Evolutionary conservation across 1,140 invertebrate species (phyloP).

Genomic region (Tetragnatha versicolor): DNA sequence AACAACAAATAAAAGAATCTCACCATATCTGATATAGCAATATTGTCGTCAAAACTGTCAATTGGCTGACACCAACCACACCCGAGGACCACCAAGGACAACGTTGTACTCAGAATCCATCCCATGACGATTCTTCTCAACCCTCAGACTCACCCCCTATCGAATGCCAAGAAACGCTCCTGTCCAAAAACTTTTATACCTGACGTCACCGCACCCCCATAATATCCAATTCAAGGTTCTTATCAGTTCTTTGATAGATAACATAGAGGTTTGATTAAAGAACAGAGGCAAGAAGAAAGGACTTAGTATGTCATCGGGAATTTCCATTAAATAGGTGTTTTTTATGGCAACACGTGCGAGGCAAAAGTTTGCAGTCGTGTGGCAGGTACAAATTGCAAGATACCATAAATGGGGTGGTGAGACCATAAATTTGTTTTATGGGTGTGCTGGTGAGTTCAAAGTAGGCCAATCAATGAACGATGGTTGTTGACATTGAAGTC

Average conservation of each 20-base stretch:
- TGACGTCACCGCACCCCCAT: conserved; percentile 41
- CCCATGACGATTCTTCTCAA: too few relatives aligned
- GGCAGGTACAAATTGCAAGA: too few relatives aligned
- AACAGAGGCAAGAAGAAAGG: neutral
- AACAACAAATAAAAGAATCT: neutral
- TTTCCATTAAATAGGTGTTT: neutral
- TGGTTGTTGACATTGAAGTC: too few relatives aligned
- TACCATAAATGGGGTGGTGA: too few relatives aligned
- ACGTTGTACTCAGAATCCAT: neutral
- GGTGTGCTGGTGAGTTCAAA: too few relatives aligned
- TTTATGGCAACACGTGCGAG: neutral
- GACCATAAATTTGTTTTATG: too few relatives aligned
- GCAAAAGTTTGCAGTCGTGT: too few relatives aligned
- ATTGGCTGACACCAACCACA: neutral
- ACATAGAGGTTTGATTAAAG: conserved; percentile 21
- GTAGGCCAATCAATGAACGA: too few relatives aligned
- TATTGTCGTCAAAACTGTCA: conserved; percentile 26
- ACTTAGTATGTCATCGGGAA: conserved; percentile 10
- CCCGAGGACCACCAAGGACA: neutral
- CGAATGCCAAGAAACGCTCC: neutral
- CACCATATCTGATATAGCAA: conserved; percentile 38
- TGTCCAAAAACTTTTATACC: conserved; percentile 31
- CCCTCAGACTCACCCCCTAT: too few relatives aligned
- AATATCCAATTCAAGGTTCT: conserved; percentile 48
- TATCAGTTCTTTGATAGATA: conserved; percentile 38